Evolutionary conservation across 2,113 vertebrate genomes (phyloP), one percentile per base, ranked within the genome.

Genomic region (Nesoenas mayeri): DNA sequence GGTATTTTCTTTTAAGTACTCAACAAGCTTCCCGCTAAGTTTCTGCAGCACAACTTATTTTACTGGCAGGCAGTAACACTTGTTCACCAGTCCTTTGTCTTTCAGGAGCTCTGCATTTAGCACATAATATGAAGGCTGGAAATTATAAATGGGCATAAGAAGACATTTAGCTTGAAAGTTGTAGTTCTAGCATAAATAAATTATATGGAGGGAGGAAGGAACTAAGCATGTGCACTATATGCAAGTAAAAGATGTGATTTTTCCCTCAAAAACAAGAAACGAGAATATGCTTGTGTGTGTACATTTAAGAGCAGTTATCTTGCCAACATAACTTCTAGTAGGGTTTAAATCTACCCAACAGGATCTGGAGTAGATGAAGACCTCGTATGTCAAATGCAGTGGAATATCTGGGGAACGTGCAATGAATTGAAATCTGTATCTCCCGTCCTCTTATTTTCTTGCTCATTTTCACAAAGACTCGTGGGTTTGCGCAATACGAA

Each of bases 31-130:
- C 25, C 32, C 53, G 18, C 50, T 57, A 67, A 28, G 24, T 57
- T 88, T 79, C 61, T 69, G 21, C 29, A 65, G 53, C 53, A 81
- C 44, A 61, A 34, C 18, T 73, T 38, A 20, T 70, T 85, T 70
- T 62, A 29, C 29, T 83, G 56, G 47, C 66, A 92, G 66, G 47
- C 74, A 67, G 57, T 18, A 65, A 44, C 73, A 56, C 54, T 86
- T 89, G 34, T 62, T 94, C 66, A 69, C 53, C 85, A 70, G 31
- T 48, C 47, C 60, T 85, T 42, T 66, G 50, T 53, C 79, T 95
- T 79, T 74, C 66, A 85, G 56, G 65, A 58, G 11, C 42, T 74
- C 42, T 64, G 38, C 38, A 26, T 80, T 74, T 32, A 25, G 38
- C 15, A 17, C 8, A 5, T 67, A 42, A 11, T 61, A 42, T 54